These are phyloP conservation scores for Plagodis dolabraria DNA, from an alignment of 2,888 invertebrate genomes.

Conservation along the genomic window DNA sequence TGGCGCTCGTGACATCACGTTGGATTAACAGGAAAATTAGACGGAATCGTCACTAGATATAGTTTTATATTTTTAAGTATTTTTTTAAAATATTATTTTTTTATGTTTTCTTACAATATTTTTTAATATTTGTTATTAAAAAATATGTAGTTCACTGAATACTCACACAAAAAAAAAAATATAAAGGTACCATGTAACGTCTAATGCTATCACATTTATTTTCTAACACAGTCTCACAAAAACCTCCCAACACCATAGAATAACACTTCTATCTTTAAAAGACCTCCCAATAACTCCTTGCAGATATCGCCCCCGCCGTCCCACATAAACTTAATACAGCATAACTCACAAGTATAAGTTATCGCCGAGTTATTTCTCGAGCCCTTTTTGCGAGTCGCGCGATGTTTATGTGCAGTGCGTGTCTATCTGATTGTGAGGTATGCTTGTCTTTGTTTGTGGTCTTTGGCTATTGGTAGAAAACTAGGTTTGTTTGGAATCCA, in stretches of 20 bases:
- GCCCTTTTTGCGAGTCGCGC: constrained; percentile 62
- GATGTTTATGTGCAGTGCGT: constrained; percentile 47
- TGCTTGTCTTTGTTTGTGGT: constrained; percentile 21
- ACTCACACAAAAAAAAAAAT: too few species aligned
- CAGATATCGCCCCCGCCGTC: constrained; percentile 51
- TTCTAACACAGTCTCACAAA: neutral
- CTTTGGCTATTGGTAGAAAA: constrained; percentile 5
- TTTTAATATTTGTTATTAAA: too few species aligned
- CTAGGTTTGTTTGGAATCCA: neutral
- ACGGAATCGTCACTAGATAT: too few species aligned
- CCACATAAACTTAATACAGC: constrained; percentile 75
- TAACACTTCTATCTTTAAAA: constrained; percentile 8
- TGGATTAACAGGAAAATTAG: too few species aligned
- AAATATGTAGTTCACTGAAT: too few species aligned
- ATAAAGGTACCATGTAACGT: too few species aligned
- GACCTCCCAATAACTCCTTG: constrained; percentile 22
- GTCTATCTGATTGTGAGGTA: constrained; percentile 41
- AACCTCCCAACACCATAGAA: constrained; percentile 1
- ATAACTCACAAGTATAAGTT: constrained; percentile 79
- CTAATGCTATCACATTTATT: too few species aligned
- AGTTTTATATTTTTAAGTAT: too few species aligned
- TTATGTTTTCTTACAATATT: too few species aligned
- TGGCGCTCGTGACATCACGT: too few species aligned
- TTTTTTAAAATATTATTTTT: too few species aligned
- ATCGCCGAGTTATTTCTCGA: constrained; percentile 69